Conservation (phyloP, 2,888 invertebrate genomes). For the Furcula furcula region DNA sequence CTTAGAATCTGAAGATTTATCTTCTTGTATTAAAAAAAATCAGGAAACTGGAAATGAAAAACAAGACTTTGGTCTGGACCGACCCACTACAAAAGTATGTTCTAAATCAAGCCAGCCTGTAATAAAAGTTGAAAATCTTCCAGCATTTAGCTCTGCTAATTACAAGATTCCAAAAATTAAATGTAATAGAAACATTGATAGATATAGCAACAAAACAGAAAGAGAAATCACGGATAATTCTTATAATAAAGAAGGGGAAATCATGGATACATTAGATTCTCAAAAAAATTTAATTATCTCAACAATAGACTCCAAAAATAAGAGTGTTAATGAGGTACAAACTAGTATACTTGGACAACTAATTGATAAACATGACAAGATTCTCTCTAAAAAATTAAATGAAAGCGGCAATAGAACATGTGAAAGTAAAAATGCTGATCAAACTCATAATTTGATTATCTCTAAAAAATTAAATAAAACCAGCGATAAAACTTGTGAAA, state of each 20-base stretch:
- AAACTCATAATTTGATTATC: slow-evolving; percentile 7
- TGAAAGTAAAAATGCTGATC: slow-evolving; percentile 2
- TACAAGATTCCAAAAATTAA: slow-evolving; percentile 40
- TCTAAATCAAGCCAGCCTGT: slow-evolving; percentile 5
- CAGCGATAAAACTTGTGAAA: slow-evolving; percentile 1
- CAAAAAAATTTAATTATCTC: slow-evolving; percentile 1
- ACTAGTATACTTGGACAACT: neutral
- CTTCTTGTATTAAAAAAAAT: slow-evolving; percentile 3
- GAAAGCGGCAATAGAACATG: slow-evolving; percentile 1
- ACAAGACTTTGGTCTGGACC: too few species aligned
- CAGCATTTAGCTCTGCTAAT: slow-evolving; percentile 4
- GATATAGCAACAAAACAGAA: too few species aligned
- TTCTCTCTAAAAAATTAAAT: slow-evolving; percentile 1
- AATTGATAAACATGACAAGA: neutral
- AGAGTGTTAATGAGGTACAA: neutral
- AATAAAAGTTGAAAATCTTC: slow-evolving; percentile 4
- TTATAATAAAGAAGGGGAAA: too few species aligned
- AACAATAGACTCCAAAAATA: neutral
- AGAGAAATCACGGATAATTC: too few species aligned
- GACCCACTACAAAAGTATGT: slow-evolving; percentile 5
- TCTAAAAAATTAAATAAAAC: neutral
- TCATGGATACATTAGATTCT: slow-evolving; percentile 5
- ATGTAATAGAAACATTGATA: slow-evolving; percentile 5
- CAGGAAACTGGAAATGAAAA: slow-evolving; percentile 1
- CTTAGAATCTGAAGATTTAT: slow-evolving; percentile 12